These are phyloP conservation scores for Rallus crepitans DNA, from an alignment of 2,797 vertebrate genomes.

Conservation along the genomic window DNA sequence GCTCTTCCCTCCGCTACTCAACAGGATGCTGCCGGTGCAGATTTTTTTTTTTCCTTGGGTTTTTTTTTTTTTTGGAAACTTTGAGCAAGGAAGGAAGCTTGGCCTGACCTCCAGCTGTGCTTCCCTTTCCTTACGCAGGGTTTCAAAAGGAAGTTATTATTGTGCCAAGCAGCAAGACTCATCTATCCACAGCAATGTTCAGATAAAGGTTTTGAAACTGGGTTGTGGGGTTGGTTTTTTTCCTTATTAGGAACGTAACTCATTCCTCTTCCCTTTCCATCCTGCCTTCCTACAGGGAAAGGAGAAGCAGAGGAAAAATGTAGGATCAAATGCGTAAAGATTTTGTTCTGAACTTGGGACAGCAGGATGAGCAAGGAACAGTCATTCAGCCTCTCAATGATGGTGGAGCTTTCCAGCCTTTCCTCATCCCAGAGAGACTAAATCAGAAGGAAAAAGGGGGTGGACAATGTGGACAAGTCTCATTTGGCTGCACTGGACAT, in stretches of 20 bases:
- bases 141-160: conserved; percentile 68
- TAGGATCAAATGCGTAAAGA: background rate
- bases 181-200: background rate
- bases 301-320: background rate
- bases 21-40: conserved; percentile 61
- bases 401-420: background rate
- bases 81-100: conserved; percentile 70
- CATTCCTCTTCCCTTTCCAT: background rate
- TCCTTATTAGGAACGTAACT: conserved; percentile 3
- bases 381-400: background rate
- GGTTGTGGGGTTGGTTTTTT: background rate
- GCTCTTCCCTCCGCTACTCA: conserved; percentile 21
- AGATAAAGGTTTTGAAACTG: background rate
- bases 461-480: conserved; percentile 3
- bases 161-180: conserved; percentile 50
- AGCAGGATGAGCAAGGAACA: background rate
- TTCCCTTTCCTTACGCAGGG: conserved; percentile 48
- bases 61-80: conserved; percentile 46
- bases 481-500: background rate
- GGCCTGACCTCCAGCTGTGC: conserved; percentile 57
- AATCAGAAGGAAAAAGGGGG: conserved; percentile 7
- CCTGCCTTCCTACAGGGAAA: background rate
- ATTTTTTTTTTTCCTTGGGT: background rate
- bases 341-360: background rate
- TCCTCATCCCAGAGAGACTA: background rate